phyloP scores from a whole-genome alignment of 1,140 invertebrate genomes.

The Drosophila tristis region DNA sequence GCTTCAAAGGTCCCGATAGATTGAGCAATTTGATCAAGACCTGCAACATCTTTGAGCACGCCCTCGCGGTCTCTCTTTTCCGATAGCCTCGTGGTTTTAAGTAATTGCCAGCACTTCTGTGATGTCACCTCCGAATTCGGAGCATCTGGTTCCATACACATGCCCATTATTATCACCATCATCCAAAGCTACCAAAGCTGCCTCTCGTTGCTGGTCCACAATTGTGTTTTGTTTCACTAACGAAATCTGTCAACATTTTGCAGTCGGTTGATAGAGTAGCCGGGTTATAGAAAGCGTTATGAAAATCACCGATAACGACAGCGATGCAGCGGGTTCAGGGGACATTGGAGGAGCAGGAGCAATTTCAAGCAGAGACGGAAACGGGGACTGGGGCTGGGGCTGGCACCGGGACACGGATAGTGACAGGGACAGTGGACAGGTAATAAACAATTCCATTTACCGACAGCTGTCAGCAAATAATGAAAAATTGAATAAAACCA shows the following conservation, averaged over 20 bases:
- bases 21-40: too few relatives aligned
- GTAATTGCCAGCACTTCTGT: too few relatives aligned
- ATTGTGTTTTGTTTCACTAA: constrained; percentile 65
- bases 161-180: constrained; percentile 42
- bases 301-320: constrained; percentile 66
- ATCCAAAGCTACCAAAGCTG: neutral
- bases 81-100: too few relatives aligned
- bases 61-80: too few relatives aligned
- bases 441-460: constrained; percentile 82
- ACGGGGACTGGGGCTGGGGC: constrained; percentile 1
- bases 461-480: constrained; percentile 79
- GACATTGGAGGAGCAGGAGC: neutral
- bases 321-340: constrained; percentile 1
- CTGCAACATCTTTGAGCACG: too few relatives aligned
- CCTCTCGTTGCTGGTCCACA: constrained; percentile 25
- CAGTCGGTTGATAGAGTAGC: constrained; percentile 33
- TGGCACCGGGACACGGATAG: constrained; percentile 7
- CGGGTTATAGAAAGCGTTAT: constrained; percentile 59
- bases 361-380: constrained; percentile 4
- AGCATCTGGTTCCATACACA: constrained; percentile 14
- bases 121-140: too few relatives aligned
- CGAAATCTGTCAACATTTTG: constrained; percentile 72
- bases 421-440: constrained; percentile 52
- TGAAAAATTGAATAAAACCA: constrained; percentile 74
- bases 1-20: too few relatives aligned